Evolutionary conservation across 2,888 invertebrate genomes (phyloP).

Genomic region (Allolobophora icterica): DNA sequence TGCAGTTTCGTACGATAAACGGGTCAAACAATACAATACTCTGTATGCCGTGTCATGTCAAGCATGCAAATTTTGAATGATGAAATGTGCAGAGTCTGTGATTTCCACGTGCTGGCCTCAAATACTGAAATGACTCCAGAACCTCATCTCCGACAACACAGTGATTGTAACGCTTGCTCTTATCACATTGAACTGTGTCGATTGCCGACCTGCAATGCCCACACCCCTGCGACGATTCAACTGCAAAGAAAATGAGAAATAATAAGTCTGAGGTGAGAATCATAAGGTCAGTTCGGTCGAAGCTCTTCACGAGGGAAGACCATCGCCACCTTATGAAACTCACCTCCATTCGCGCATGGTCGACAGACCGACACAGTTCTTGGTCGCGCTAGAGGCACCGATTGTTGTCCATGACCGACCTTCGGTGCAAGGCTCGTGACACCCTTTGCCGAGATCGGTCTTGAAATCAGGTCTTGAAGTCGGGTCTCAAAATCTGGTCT

Average conservation of each 20-base stretch:
- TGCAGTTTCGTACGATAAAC: too few relatives aligned
- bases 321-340: neutral
- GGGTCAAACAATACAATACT: too few relatives aligned
- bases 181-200: neutral
- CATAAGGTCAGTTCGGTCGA: neutral
- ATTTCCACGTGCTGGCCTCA: too few relatives aligned
- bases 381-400: neutral
- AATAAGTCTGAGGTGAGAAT: neutral
- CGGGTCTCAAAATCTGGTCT: neutral
- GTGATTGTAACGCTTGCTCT: neutral
- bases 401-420: neutral
- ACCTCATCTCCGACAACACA: neutral
- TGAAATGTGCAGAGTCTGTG: too few relatives aligned
- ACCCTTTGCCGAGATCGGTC: conserved; percentile 10
- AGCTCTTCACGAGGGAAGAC: neutral
- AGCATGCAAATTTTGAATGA: too few relatives aligned
- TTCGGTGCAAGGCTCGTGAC: neutral
- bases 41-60: too few relatives aligned
- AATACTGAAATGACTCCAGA: neutral
- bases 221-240: neutral
- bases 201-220: neutral
- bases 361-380: neutral
- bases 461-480: neutral
- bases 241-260: neutral
- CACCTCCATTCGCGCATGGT: neutral